These are phyloP conservation scores for Neomorphus geoffroyi DNA, from an alignment of 2,797 vertebrate species.

Conservation along the genomic window DNA sequence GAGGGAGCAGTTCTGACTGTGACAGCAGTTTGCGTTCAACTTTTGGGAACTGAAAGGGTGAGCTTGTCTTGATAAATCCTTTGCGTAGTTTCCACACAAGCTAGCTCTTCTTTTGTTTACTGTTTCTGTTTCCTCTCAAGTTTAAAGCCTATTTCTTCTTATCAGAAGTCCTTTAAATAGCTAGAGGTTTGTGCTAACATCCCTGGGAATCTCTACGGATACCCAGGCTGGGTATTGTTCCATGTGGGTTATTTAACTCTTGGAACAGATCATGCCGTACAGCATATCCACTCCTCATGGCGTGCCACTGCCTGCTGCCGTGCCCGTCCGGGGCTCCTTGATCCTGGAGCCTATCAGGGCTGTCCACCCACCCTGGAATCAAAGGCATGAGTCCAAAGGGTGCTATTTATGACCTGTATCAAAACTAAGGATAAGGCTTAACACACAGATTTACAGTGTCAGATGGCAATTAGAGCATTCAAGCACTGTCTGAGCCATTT, in stretches of 20 bases:
- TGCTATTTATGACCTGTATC: neutral
- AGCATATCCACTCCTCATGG: rapidly evolving
- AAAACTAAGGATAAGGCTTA: neutral
- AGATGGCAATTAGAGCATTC: neutral
- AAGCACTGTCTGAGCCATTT: neutral
- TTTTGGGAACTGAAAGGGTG: neutral
- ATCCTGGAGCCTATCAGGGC: neutral
- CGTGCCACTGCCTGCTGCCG: rapidly evolving
- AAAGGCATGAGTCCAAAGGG: neutral
- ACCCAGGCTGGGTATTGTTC: neutral
- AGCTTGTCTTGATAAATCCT: neutral
- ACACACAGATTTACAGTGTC: neutral
- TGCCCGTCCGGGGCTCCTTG: neutral
- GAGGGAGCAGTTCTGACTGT: neutral
- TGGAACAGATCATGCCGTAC: rapidly evolving
- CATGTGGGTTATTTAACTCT: neutral
- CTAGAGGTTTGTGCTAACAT: neutral
- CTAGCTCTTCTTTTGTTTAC: too few relatives aligned
- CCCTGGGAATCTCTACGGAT: neutral
- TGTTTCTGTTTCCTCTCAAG: neutral
- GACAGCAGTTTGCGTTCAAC: neutral
- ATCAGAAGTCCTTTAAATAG: neutral
- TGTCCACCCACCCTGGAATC: neutral
- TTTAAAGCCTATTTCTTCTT: neutral
- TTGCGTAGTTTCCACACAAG: neutral